These are phyloP conservation scores for Macaca fascicularis DNA, from an alignment of 2,113 vertebrate species.

Conservation along the genomic window DNA sequence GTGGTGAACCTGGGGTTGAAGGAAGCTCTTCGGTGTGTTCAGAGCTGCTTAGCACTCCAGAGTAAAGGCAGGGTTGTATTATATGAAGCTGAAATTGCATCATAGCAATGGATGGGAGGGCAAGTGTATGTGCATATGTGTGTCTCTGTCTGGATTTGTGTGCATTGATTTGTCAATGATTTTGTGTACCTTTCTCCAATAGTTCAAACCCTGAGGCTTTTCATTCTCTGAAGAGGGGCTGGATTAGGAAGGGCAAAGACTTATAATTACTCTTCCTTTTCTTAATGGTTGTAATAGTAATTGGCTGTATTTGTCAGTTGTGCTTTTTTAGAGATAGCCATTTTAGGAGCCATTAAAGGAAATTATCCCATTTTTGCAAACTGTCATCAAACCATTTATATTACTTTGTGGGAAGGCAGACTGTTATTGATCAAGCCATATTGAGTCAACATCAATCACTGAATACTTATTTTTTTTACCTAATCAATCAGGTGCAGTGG, in stretches of 20 bases:
- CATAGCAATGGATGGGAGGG: neutral
- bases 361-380: neutral
- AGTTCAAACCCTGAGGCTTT: slow-evolving; percentile 3
- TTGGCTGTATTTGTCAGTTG: neutral
- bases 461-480: neutral
- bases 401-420: neutral
- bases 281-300: slow-evolving; percentile 12
- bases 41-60: neutral
- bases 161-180: neutral
- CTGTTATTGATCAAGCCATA: neutral
- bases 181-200: neutral
- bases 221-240: neutral
- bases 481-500: neutral
- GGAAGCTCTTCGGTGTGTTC: neutral
- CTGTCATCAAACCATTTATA: slow-evolving; percentile 21
- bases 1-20: neutral
- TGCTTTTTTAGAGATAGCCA: neutral
- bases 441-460: neutral
- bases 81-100: neutral
- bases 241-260: neutral
- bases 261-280: slow-evolving; percentile 3
- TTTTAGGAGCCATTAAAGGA: slow-evolving; percentile 23
- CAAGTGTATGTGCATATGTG: neutral
- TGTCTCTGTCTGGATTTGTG: neutral
- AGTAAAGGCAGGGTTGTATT: neutral